phyloP scores from a whole-genome alignment of 2,888 invertebrate species.

The Acanthosoma haemorrhoidale region DNA sequence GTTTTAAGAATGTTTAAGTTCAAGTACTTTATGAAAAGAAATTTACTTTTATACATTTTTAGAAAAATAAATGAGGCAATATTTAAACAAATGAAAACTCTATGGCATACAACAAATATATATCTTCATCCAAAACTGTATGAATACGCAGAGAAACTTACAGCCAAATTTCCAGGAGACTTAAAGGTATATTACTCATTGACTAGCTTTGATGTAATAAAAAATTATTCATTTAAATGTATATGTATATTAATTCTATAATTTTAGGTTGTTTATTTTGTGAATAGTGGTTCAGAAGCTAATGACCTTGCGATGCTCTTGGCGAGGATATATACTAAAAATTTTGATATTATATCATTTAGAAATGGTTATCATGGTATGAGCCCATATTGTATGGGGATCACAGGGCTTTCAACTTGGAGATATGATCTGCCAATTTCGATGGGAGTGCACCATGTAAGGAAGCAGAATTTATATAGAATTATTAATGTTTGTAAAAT shows the following conservation, averaged over 20 bases:
- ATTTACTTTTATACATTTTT: constrained; percentile 42
- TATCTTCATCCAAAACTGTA: constrained; percentile 86
- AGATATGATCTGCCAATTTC: constrained; percentile 65
- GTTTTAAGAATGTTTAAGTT: neutral
- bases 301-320: constrained; percentile 89
- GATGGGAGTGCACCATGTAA: constrained; percentile 75
- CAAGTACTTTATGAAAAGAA: neutral
- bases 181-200: constrained; percentile 59
- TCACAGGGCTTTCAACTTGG: constrained; percentile 74
- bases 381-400: constrained; percentile 75
- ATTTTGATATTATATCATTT: constrained; percentile 77
- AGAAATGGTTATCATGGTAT: constrained; percentile 91
- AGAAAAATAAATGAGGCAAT: constrained; percentile 81
- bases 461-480: constrained; percentile 42
- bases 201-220: neutral
- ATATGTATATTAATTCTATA: neutral
- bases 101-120: constrained; percentile 91
- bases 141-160: constrained; percentile 80
- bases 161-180: constrained; percentile 73
- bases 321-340: constrained; percentile 76
- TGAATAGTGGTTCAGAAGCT: constrained; percentile 96
- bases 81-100: constrained; percentile 66
- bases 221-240: neutral
- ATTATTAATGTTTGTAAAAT: neutral
- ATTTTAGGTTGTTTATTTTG: constrained; percentile 76